These are phyloP conservation scores for Drosophila bunnanda DNA, from an alignment of 2,888 invertebrate genomes.

Conservation along the genomic window DNA sequence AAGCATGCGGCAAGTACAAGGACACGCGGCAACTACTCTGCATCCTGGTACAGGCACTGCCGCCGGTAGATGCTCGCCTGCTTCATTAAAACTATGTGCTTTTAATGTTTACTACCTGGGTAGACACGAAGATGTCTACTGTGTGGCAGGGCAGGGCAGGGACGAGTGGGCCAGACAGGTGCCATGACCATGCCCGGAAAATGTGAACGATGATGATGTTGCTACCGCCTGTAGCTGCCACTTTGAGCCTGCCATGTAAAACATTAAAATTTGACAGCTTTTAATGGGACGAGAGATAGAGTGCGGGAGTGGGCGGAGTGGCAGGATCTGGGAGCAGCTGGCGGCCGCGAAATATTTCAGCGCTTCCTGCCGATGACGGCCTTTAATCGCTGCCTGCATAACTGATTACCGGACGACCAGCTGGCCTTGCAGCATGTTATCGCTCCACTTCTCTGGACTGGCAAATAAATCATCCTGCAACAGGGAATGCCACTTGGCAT, in stretches of 20 bases:
- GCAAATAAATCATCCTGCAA: slow-evolving; percentile 44
- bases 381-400: slow-evolving; percentile 70
- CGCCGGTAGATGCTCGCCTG: slow-evolving; percentile 25
- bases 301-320: not conserved
- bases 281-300: slow-evolving; percentile 56
- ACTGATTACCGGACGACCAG: slow-evolving; percentile 43
- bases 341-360: slow-evolving; percentile 46
- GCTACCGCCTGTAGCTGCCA: slow-evolving; percentile 48
- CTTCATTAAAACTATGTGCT: slow-evolving; percentile 66
- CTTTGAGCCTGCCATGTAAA: slow-evolving; percentile 74
- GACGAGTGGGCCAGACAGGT: slow-evolving; percentile 56
- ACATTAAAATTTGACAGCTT: slow-evolving; percentile 79
- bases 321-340: slow-evolving; percentile 33
- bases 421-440: slow-evolving; percentile 45
- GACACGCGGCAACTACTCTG: slow-evolving; percentile 47
- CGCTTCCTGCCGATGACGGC: slow-evolving; percentile 63
- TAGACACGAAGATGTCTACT: slow-evolving; percentile 51
- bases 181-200: slow-evolving; percentile 54
- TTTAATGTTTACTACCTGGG: slow-evolving; percentile 61
- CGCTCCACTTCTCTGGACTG: slow-evolving; percentile 14
- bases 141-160: slow-evolving; percentile 1
- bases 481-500: slow-evolving; percentile 38
- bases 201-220: slow-evolving; percentile 29
- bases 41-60: slow-evolving; percentile 1
- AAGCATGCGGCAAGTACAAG: slow-evolving; percentile 52